A percentile compares a stretch with the other conserved stretches of the same genome.
These are phyloP conservation scores for Sclerurus mexicanus DNA, from an alignment of 2,113 vertebrate species.

Conservation along the genomic window DNA sequence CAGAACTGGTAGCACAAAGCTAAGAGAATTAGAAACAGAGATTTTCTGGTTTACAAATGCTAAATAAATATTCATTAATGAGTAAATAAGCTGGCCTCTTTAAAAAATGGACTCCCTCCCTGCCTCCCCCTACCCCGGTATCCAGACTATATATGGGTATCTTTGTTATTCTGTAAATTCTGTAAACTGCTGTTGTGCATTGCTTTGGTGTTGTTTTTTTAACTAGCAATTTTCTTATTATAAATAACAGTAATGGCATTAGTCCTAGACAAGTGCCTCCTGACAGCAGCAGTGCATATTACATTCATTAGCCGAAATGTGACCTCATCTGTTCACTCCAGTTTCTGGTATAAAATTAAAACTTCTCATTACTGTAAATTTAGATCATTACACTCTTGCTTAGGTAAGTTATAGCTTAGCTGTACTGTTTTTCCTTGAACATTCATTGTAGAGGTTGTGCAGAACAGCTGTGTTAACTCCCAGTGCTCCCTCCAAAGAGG, in stretches of 20 bases:
- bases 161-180: not conserved
- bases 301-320: not conserved
- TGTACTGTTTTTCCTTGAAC: not conserved
- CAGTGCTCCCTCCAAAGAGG: not conserved
- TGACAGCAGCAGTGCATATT: not conserved
- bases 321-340: not conserved
- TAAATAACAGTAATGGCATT: not conserved
- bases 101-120: not conserved
- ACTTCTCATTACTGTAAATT: not conserved
- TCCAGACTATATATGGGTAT: not conserved
- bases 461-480: not conserved
- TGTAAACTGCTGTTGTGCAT: not conserved
- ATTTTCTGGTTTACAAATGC: not conserved
- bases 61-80: not conserved
- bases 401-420: not conserved
- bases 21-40: not conserved
- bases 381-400: not conserved
- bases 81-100: not conserved
- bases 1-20: not conserved
- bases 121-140: rapidly evolving
- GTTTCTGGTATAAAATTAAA: constrained; percentile 21
- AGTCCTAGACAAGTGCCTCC: not conserved
- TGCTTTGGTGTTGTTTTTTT: not conserved
- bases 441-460: not conserved
- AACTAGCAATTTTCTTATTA: not conserved